Evolutionary conservation across 2,888 invertebrate species (phyloP).

Genomic region (Junonia oenone): DNA sequence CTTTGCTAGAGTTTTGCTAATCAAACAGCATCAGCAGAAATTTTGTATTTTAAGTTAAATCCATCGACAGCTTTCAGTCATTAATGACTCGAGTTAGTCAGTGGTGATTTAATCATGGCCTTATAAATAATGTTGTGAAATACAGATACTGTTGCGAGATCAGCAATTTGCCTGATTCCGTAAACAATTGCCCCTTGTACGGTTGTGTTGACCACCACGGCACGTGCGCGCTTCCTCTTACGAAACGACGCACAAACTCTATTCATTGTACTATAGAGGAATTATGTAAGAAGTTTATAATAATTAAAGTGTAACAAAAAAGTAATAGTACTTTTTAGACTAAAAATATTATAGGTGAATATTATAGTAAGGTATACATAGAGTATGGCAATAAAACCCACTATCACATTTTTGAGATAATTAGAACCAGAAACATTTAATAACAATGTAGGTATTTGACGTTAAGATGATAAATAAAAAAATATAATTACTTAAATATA

Average conservation of each 20-base stretch:
- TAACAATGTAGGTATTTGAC: too few species aligned
- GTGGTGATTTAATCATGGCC: conserved; percentile 4
- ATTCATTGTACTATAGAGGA: background rate
- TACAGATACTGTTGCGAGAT: conserved; percentile 4
- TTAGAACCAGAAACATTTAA: too few species aligned
- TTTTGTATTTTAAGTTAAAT: background rate
- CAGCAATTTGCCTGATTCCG: conserved; percentile 14
- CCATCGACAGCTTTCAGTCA: background rate
- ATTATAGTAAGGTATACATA: too few species aligned
- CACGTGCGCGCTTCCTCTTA: conserved; percentile 18
- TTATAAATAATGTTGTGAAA: conserved; percentile 10
- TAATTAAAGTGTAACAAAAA: background rate
- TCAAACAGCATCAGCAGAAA: too few species aligned
- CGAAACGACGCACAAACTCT: background rate
- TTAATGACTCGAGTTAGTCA: background rate
- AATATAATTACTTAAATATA: too few species aligned
- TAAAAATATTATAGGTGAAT: too few species aligned
- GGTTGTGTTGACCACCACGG: conserved; percentile 11
- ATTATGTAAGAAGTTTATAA: background rate
- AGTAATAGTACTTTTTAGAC: background rate
- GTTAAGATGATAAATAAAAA: too few species aligned
- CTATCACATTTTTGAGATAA: too few species aligned
- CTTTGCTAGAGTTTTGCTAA: too few species aligned
- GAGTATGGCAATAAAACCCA: too few species aligned
- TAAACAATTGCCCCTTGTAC: conserved; percentile 16